phyloP scores from a whole-genome alignment of 2,888 invertebrate species.

The Amphiduros pacificus region DNA sequence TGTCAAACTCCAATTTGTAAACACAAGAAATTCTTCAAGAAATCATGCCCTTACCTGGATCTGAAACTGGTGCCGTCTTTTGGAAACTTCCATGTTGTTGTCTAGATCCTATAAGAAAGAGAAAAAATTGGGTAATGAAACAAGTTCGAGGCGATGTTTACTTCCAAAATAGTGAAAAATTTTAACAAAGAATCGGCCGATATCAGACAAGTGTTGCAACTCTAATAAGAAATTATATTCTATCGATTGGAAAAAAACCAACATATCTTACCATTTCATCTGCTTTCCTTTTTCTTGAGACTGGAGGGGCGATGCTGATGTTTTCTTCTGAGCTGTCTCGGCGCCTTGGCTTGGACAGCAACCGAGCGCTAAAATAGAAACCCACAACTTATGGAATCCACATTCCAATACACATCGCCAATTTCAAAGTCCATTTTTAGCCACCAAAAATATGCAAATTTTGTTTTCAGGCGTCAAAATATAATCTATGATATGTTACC shows the following conservation, averaged over 20 bases:
- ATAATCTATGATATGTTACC: too few species aligned
- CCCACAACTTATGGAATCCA: too few species aligned
- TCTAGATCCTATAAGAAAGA: constrained; percentile 36
- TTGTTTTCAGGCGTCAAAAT: too few species aligned
- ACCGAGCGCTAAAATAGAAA: too few species aligned
- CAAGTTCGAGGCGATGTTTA: not conserved
- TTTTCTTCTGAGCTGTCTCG: not conserved
- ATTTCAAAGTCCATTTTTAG: too few species aligned
- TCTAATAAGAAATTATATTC: too few species aligned
- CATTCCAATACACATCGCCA: too few species aligned
- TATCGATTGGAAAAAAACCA: not conserved
- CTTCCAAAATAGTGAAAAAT: not conserved
- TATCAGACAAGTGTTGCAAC: not conserved
- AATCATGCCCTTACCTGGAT: constrained; percentile 45
- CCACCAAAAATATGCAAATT: too few species aligned
- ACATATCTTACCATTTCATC: constrained; percentile 8
- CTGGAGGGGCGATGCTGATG: not conserved
- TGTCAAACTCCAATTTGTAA: too few species aligned
- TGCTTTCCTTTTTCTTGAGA: constrained; percentile 12
- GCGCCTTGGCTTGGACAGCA: too few species aligned
- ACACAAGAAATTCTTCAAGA: too few species aligned
- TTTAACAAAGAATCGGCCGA: not conserved
- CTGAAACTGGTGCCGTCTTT: constrained; percentile 42
- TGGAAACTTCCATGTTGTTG: constrained; percentile 35
- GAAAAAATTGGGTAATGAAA: not conserved